A percentile compares a stretch with the other conserved stretches of the same genome.
Evolutionary conservation across 64 coral and sea anemone genomes (phyloP).

Genomic region (Cladopsammia gracilis): DNA sequence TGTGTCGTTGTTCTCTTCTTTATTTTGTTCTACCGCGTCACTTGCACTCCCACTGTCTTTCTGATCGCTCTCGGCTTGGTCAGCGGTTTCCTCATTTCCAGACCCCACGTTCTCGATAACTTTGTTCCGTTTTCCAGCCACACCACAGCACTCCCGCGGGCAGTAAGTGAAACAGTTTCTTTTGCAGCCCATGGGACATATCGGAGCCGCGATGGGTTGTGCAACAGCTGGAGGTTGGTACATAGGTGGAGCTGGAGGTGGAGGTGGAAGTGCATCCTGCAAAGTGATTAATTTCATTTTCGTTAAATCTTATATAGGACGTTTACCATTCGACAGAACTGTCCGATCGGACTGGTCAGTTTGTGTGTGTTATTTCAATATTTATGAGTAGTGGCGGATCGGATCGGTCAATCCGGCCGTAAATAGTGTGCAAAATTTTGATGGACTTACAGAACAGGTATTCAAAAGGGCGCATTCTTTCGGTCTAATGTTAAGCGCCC

Average conservation of each 20-base stretch:
- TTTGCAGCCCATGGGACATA: constrained; percentile 60
- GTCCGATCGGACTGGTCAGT: not conserved
- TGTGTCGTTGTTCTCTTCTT: not conserved
- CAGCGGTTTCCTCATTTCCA: constrained; percentile 21
- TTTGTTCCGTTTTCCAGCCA: constrained; percentile 69
- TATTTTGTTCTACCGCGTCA: not conserved
- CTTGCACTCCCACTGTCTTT: constrained; percentile 20
- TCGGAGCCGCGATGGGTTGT: constrained; percentile 8
- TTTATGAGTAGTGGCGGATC: too few relatives aligned
- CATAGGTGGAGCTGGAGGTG: not conserved
- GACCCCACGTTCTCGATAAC: constrained; percentile 46
- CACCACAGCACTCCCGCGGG: constrained; percentile 69
- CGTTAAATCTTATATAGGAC: not conserved
- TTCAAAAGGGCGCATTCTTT: too few relatives aligned
- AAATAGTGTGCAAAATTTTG: too few relatives aligned
- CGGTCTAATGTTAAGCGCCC: too few relatives aligned
- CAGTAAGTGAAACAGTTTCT: constrained; percentile 83
- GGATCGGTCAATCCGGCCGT: too few relatives aligned
- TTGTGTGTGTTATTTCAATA: not conserved
- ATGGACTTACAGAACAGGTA: too few relatives aligned
- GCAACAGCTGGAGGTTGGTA: constrained; percentile 16
- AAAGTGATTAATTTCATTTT: not conserved
- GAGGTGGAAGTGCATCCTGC: not conserved
- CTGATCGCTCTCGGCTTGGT: not conserved
- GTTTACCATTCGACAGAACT: not conserved